Base-by-base conservation (phyloP, 2,113 vertebrate genomes). In the Nothobranchius furzeri region DNA sequence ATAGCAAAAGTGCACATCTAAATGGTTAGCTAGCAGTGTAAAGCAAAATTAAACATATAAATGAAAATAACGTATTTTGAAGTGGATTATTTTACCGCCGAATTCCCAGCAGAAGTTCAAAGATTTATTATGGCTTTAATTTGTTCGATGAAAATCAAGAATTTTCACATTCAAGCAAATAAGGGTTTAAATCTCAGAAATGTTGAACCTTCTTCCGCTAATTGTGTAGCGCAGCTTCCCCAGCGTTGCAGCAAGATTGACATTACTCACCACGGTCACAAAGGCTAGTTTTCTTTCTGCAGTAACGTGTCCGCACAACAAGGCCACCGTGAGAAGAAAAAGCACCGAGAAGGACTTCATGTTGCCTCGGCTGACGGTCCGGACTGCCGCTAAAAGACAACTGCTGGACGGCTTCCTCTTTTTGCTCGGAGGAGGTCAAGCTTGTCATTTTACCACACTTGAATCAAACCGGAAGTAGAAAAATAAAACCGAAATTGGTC, bases 261-360 rank as follows among this genome's bases (percentile, higher is more conserved):
- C 30, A 30, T 30, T 30, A 89, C 89, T 86, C 64, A 91, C 89
- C 85, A 89, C 83, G 3, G 88, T 88, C 60, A 83, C 88, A 40
- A 83, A 89, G 0, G 57, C 37, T 1, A 87, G 71, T 36, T 76
- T 48, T 36, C 42, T 76, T 6, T 69, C 83, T 2, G 78, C 57
- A 0, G 59, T 61, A n/a, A 55, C 74, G 7, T 47, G 30, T 58
- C 42, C 68, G 17, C 62, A 78, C 12, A 83, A 12, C 10, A 12
- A 81, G 1, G 0, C 35, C 13, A 66, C 1, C 2, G 57, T 42
- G 6, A 85, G 11, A 6, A 89, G 24, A 4, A 65, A 1, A 1
- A 88, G 30, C 7, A n/a, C 13, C 2, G 30, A 3, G 0, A 13
- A 24, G 6, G 64, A 17, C 47, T 40, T 1, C 85, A 90, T 89